These are phyloP conservation scores for Acomys russatus DNA, from an alignment of 2,797 vertebrate genomes.

Conservation along the genomic window DNA sequence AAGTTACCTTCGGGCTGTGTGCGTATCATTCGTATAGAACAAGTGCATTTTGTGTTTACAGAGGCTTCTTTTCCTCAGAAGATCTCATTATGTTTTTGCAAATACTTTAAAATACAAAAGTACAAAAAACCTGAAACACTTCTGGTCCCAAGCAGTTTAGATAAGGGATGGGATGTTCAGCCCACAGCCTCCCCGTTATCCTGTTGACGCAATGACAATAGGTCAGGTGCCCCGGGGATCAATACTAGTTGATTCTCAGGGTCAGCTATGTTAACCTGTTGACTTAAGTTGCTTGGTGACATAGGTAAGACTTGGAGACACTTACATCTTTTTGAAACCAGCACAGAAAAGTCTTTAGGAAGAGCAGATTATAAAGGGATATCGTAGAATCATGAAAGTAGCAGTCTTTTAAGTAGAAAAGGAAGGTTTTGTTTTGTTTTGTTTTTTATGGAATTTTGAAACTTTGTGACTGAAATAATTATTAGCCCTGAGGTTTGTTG, in stretches of 20 bases:
- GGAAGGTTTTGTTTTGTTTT: neutral
- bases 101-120: neutral
- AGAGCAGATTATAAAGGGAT: neutral
- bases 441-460: neutral
- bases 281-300: neutral
- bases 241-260: neutral
- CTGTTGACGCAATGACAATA: neutral
- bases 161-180: neutral
- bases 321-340: neutral
- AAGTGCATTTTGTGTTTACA: neutral
- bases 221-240: neutral
- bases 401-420: neutral
- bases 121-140: neutral
- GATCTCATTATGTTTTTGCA: neutral
- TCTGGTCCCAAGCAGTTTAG: neutral
- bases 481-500: neutral
- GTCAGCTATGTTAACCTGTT: neutral
- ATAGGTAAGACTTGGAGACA: neutral
- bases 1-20: neutral
- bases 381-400: neutral
- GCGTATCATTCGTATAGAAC: neutral
- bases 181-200: neutral
- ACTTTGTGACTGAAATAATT: neutral
- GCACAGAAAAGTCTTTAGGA: neutral
- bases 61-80: neutral